Base-by-base conservation (phyloP, 1,140 invertebrate species). In the Centruroides vittatus region DNA sequence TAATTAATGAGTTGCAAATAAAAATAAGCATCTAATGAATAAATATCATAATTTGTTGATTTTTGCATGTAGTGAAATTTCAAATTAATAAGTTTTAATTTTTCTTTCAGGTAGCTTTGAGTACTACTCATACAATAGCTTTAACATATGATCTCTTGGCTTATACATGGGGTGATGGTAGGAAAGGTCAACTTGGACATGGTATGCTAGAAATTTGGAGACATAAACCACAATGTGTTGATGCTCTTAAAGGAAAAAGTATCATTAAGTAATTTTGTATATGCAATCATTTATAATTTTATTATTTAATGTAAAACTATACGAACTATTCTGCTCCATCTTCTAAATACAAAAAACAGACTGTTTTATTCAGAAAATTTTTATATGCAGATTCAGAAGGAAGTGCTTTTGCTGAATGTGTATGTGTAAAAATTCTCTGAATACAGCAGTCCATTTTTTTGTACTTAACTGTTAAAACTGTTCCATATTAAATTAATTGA, bases 131-230 rank as follows among this genome's bases (percentile, higher is more conserved):
- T 73, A 80, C 81, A 68, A 78, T 88, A 58, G 81, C 82, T 36
- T 75, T 88, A 4, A 85, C 84, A 61, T 68, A 70, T 67, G 83
- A 87, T 69, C 75, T 78, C 47, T 72, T 79, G 11, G 83, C 86
- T 12, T 88, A 80, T 69, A 78, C 81, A 5, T 88, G 85, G 86
- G 86, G 86, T 41, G 78, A 82, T 69, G 82, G 83, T 10, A 73
- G 67, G 55, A 77, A 76, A 67, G 86, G 86, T 36, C 83, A 88
- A 70, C 72, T 88, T 56, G 85, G 85, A 3, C 78, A 83, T 63
- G 83, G 81, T 1, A 75, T 78, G 48, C 69, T 77, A 8, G 76
- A 79, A 62, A 69, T 74, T 5, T 79, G 76, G 73, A 72, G 73
- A 60, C 72, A 75, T 48, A 77, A 78, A 66, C 84, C 84, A 2